These are phyloP conservation scores for Colinus virginianus DNA, from an alignment of 2,113 vertebrate species.

Conservation along the genomic window DNA sequence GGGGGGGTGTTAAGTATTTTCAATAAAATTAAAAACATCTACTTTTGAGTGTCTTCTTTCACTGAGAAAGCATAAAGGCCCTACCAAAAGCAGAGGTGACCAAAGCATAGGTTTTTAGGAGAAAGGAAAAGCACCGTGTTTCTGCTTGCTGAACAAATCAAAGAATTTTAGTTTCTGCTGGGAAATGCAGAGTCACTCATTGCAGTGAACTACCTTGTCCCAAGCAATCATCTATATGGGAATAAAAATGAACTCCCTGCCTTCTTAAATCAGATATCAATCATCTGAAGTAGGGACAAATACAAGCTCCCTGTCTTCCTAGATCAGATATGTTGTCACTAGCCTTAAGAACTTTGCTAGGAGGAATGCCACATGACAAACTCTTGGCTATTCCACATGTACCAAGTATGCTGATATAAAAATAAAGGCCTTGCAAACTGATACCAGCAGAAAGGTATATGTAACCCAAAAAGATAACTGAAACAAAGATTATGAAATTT, in stretches of 20 bases:
- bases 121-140: background rate
- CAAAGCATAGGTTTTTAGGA: background rate
- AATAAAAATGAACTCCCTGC: constrained; percentile 24
- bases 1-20: background rate
- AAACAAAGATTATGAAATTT: background rate
- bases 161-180: background rate
- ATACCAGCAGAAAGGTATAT: background rate
- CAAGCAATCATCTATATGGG: background rate
- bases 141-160: background rate
- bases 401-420: background rate
- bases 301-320: background rate
- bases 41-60: background rate
- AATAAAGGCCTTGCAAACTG: background rate
- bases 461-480: background rate
- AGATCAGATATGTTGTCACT: background rate
- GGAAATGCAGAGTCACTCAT: background rate
- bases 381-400: background rate
- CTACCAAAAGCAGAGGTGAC: background rate
- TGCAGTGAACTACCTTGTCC: background rate
- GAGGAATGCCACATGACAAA: constrained; percentile 14
- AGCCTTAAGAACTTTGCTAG: background rate
- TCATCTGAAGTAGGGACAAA: background rate
- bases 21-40: background rate
- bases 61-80: background rate
- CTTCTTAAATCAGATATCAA: constrained; percentile 32